Conservation (phyloP, 2,797 vertebrate genomes). For the Melanotaenia pygmaea region DNA sequence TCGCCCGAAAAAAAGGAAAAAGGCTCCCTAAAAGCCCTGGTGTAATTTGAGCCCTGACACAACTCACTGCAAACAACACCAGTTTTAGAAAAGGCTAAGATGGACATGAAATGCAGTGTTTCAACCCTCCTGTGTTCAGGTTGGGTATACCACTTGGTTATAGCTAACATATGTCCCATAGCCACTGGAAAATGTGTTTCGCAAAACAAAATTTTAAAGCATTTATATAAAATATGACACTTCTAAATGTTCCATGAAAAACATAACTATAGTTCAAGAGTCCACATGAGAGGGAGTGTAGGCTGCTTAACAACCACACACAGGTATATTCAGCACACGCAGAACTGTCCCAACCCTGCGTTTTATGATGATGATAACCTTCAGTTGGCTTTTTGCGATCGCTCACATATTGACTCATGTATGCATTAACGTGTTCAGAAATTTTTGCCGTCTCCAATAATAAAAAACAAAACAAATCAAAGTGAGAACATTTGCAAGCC, state of each 20-base stretch:
- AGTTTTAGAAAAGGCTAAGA: too few species aligned
- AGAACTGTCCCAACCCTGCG: background rate
- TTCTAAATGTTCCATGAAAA: background rate
- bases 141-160: background rate
- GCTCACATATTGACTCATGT: background rate
- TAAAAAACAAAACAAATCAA: background rate
- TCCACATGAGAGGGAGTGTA: background rate
- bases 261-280: background rate
- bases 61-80: too few species aligned
- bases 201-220: background rate
- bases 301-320: background rate
- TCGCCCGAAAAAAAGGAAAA: too few species aligned
- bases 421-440: background rate
- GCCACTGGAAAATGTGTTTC: background rate
- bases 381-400: background rate
- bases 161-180: background rate
- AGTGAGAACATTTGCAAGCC: background rate
- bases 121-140: background rate
- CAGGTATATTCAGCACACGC: background rate
- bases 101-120: too few species aligned
- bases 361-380: background rate
- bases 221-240: background rate
- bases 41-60: too few species aligned
- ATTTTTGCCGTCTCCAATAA: background rate
- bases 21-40: too few species aligned